Percentiles rank a stretch among this genome's conserved stretches.
These are phyloP conservation scores for Cercopithecus hamlyni DNA, from an alignment of 2,797 vertebrate genomes.

Conservation along the genomic window DNA sequence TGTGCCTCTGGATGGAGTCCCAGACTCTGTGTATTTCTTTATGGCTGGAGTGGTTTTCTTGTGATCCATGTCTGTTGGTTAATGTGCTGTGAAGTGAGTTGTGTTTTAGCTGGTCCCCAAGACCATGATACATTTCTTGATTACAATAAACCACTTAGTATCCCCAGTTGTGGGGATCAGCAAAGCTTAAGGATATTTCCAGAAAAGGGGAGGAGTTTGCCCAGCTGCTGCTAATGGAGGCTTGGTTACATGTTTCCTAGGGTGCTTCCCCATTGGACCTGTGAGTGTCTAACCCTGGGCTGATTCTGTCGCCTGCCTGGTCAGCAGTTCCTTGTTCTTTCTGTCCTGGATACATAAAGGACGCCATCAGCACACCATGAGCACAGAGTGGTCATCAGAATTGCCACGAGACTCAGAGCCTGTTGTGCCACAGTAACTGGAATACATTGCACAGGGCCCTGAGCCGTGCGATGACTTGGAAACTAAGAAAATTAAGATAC, in stretches of 20 bases:
- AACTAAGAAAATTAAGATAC: background rate
- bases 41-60: background rate
- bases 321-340: background rate
- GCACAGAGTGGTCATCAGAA: background rate
- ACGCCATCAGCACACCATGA: background rate
- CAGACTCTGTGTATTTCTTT: background rate
- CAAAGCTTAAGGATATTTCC: background rate
- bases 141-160: background rate
- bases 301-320: background rate
- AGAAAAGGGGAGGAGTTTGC: background rate
- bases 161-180: background rate
- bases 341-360: background rate
- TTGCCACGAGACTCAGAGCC: background rate
- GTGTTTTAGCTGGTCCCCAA: background rate
- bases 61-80: background rate
- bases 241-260: background rate
- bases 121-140: background rate
- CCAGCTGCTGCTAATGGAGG: background rate
- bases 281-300: background rate
- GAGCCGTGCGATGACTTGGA: background rate
- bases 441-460: background rate
- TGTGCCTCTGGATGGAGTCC: background rate
- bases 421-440: background rate
- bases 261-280: background rate
- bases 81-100: background rate